These are phyloP conservation scores for Drosophila subsilvestris DNA, from an alignment of 2,888 invertebrate species.

Conservation along the genomic window DNA sequence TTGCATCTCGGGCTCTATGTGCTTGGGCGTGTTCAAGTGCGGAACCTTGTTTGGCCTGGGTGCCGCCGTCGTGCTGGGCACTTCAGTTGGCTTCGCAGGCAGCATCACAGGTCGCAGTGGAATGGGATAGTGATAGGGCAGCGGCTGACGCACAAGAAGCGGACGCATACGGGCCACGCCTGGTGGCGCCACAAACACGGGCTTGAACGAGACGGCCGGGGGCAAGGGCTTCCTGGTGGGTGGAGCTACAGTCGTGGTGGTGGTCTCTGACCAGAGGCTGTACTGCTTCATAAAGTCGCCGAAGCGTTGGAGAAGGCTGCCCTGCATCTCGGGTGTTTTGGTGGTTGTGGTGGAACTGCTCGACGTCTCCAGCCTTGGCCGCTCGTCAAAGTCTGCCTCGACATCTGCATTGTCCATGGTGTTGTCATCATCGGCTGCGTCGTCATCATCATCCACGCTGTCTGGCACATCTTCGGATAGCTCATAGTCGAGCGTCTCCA, in stretches of 20 bases:
- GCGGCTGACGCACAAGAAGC: slow-evolving; percentile 54
- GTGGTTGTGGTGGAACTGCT: slow-evolving; percentile 22
- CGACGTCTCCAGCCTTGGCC: slow-evolving; percentile 8
- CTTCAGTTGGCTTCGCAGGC: neutral
- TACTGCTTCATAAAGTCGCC: slow-evolving; percentile 69
- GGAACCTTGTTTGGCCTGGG: slow-evolving; percentile 5
- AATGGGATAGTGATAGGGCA: slow-evolving; percentile 78
- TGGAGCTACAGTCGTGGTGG: slow-evolving; percentile 9
- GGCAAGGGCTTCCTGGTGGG: slow-evolving; percentile 15
- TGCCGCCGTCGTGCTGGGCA: slow-evolving; percentile 15
- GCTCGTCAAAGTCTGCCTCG: slow-evolving; percentile 39
- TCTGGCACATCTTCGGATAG: slow-evolving; percentile 16
- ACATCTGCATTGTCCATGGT: slow-evolving; percentile 37
- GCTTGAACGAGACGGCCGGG: slow-evolving; percentile 27
- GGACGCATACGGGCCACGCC: slow-evolving; percentile 40
- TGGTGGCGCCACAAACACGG: slow-evolving; percentile 40
- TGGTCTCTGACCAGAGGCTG: slow-evolving; percentile 56
- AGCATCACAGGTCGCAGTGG: slow-evolving; percentile 59
- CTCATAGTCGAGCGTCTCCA: slow-evolving; percentile 72
- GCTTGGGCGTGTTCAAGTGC: slow-evolving; percentile 74
- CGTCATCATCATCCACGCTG: slow-evolving; percentile 6
- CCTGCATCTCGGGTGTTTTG: slow-evolving; percentile 19
- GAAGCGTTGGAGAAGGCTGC: slow-evolving; percentile 61
- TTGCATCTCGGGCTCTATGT: neutral
- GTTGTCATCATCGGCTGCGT: slow-evolving; percentile 49